A percentile compares a stretch with the other conserved stretches of the same genome.
phyloP scores from a whole-genome alignment of 2,888 invertebrate species.

The Cloeon dipterum region DNA sequence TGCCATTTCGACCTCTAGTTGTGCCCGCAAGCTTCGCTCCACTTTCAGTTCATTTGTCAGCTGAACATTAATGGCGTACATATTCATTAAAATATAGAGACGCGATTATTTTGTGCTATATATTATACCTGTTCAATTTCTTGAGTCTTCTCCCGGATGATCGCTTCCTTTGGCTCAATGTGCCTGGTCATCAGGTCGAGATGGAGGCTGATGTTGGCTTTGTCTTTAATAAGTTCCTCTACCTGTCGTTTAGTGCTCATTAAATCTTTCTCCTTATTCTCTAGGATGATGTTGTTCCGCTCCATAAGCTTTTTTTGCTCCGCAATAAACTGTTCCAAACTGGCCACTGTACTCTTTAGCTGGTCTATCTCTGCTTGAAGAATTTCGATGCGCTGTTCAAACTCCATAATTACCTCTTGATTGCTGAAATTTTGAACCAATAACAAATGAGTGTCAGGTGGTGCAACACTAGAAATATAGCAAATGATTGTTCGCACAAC shows the following conservation, averaged over 20 bases:
- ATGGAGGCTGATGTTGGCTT: background rate
- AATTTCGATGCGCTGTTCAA: too few species aligned
- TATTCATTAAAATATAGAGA: too few species aligned
- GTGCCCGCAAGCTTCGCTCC: background rate
- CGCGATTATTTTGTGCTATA: too few species aligned
- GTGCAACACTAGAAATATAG: too few species aligned
- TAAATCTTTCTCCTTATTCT: background rate
- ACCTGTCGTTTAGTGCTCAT: background rate
- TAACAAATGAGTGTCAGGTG: too few species aligned
- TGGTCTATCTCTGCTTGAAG: background rate
- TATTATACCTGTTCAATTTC: background rate
- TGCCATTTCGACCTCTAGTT: background rate
- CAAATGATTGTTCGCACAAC: too few species aligned
- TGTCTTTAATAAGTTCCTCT: background rate
- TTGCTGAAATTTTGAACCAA: too few species aligned
- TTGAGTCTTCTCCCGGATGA: background rate
- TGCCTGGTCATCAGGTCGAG: background rate
- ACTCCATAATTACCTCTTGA: too few species aligned
- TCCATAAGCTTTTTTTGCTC: constrained; percentile 1
- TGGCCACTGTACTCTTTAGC: background rate
- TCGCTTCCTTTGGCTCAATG: background rate
- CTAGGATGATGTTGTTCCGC: constrained; percentile 1
- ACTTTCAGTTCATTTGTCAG: background rate
- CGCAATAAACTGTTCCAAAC: background rate
- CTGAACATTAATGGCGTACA: too few species aligned